Percentiles rank a stretch among this genome's conserved stretches.
These are phyloP conservation scores for Lithophane socia DNA, from an alignment of 2,888 invertebrate species.

Conservation along the genomic window DNA sequence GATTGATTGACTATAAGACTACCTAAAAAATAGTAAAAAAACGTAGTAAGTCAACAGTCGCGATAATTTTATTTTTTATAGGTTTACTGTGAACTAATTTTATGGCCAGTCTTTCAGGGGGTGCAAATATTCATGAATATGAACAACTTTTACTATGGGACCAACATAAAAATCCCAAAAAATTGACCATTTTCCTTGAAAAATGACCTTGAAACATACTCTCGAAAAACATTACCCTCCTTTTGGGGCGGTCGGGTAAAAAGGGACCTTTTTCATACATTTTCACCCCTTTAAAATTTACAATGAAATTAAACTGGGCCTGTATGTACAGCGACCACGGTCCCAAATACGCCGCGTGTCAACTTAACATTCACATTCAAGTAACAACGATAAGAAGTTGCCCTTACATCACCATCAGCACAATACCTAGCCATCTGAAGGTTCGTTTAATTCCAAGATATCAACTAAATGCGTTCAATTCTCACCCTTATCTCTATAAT, in stretches of 20 bases:
- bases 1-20: no score
- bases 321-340: background rate
- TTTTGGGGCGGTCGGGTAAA: no score
- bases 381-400: constrained; percentile 44
- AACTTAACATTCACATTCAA: constrained; percentile 22
- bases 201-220: no score
- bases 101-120: background rate
- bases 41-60: no score
- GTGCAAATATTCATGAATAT: background rate
- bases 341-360: constrained; percentile 12
- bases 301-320: background rate
- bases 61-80: background rate
- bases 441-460: constrained; percentile 67
- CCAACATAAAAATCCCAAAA: background rate
- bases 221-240: no score
- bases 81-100: background rate
- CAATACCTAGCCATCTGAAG: constrained; percentile 48
- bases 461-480: constrained; percentile 67
- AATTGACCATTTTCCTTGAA: no score
- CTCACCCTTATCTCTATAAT: constrained; percentile 66
- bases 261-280: background rate
- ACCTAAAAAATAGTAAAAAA: no score
- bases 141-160: background rate
- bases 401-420: constrained; percentile 39
- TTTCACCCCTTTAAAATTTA: background rate